Conservation (phyloP, 30 jellyfish, hydroid and myxozoan species). For the Turritopsis rubra region DNA sequence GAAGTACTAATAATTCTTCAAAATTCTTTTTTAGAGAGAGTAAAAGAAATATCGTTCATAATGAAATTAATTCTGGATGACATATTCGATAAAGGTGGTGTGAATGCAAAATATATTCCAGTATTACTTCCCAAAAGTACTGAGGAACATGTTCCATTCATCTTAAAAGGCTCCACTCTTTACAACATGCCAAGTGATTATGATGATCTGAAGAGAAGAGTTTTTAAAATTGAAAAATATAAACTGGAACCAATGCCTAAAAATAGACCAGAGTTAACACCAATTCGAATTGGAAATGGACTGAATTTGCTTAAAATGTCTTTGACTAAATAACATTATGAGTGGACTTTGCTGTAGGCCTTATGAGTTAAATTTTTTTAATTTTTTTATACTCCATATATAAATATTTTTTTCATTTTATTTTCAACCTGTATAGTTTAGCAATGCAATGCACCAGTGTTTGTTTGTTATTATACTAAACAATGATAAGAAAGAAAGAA, state of each 20-base stretch:
- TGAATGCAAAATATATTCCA: constrained; percentile 19
- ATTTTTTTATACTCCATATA: too few relatives aligned
- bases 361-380: too few relatives aligned
- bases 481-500: too few relatives aligned
- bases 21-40: constrained; percentile 23
- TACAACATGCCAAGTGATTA: constrained; percentile 24
- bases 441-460: too few relatives aligned
- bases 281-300: constrained; percentile 1
- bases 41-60: constrained; percentile 21
- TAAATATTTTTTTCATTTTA: too few relatives aligned
- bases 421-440: too few relatives aligned
- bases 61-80: constrained; percentile 22
- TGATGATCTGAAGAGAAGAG: constrained; percentile 16
- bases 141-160: constrained; percentile 18
- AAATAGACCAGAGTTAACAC: neutral
- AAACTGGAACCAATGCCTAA: constrained; percentile 7
- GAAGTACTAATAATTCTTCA: too few relatives aligned
- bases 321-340: neutral
- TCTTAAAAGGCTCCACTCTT: constrained; percentile 20
- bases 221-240: constrained; percentile 16
- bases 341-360: too few relatives aligned
- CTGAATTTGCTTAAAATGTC: neutral
- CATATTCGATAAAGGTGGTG: constrained; percentile 1
- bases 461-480: too few relatives aligned
- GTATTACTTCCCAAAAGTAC: constrained; percentile 18